Base-by-base conservation (phyloP, 2,113 vertebrate genomes). In the Eolophus roseicapilla region DNA sequence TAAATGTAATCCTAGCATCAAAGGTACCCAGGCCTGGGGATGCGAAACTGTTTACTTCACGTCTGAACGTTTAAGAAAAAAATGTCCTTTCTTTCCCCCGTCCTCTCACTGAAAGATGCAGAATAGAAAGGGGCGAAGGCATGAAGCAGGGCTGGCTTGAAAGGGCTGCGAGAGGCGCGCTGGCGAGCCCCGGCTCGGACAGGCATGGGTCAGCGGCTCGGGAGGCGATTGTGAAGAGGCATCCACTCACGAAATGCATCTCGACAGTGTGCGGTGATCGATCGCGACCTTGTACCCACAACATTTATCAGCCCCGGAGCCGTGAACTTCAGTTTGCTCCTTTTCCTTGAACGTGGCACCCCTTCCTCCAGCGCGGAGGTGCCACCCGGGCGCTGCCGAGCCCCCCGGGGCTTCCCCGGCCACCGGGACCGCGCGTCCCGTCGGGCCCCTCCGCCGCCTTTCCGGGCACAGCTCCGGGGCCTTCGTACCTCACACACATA, bases 231-330 rank as follows among this genome's bases (percentile, higher is more conserved):
- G 98, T 99, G 95, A 97, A 95, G 97, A 98, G 96, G 98, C 98
- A 98, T 97, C 98, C 98, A 98, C 97, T 98, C 98, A 98, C 97
- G 98, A 98, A 98, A 98, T 99, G 94, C 97, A 98, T 98, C 98
- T 96, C 98, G 98, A 98, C 98, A 99, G 98, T 98, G 96, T 97
- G 97, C 74, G 90, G 95, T 94, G 97, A 98, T 98, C 98, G 97
- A 97, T 98, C 97, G 91, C 98, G 98, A 98, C 98, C 98, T 98
- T 98, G 98, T 88, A 95, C 97, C 82, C 85, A 85, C 93, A 91
- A 96, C 95, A 96, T 97, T 97, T 91, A 95, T 95, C 97, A 96
- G 97, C 94, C 96, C 75, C 63, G 90, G 94, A 95, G 95, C 97
- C 94, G 21, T 97, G 97, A 98, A 97, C 97, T 98, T 96, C 89